A percentile compares a stretch with the other conserved stretches of the same genome.
phyloP scores from a whole-genome alignment of 1,140 invertebrate species.

The Idris sp. region DNA sequence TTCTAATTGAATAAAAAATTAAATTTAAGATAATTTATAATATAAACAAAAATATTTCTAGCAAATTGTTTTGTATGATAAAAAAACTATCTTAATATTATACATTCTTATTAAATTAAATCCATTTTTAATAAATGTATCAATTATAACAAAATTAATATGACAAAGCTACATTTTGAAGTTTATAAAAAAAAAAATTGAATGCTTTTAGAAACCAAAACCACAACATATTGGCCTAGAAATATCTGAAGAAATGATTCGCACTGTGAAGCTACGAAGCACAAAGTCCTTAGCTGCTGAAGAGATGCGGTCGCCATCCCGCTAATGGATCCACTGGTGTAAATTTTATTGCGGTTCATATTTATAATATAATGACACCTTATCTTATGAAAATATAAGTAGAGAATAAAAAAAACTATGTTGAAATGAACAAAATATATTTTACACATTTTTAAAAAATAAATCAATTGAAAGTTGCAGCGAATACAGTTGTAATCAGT shows the following conservation, averaged over 20 bases:
- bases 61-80: no score
- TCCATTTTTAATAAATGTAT: no score
- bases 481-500: conserved; percentile 74
- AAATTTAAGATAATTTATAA: no score
- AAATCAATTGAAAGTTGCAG: conserved; percentile 27
- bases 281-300: conserved; percentile 44
- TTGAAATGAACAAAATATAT: background rate
- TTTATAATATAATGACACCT: conserved; percentile 31
- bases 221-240: conserved; percentile 50
- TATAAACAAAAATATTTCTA: no score
- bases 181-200: no score
- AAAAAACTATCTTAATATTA: no score
- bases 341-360: conserved; percentile 44
- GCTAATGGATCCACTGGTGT: conserved; percentile 58
- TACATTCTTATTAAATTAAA: no score
- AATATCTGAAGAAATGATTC: conserved; percentile 71
- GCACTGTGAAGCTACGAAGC: conserved; percentile 71
- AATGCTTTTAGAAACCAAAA: conserved; percentile 56
- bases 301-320: conserved; percentile 61
- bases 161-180: no score
- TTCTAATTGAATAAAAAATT: background rate
- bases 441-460: background rate
- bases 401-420: background rate
- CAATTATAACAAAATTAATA: no score
- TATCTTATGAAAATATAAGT: conserved; percentile 19